phyloP scores from a whole-genome alignment of 2,797 vertebrate genomes.

The Bradypodion pumilum region DNA sequence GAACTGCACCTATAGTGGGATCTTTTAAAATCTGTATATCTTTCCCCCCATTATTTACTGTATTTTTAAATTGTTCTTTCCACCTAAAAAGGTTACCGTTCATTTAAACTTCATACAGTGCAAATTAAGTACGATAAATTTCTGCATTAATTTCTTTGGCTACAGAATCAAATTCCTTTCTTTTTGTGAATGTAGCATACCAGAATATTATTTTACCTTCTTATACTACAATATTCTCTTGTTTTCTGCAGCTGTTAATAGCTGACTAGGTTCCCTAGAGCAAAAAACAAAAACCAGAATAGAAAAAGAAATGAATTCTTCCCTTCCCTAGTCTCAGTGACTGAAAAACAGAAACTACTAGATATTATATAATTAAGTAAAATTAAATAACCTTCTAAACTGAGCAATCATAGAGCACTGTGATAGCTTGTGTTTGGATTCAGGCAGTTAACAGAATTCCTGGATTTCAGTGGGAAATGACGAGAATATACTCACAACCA shows the following conservation, averaged over 20 bases:
- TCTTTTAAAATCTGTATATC: not conserved
- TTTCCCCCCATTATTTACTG: conserved; percentile 6
- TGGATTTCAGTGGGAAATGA: conserved; percentile 20
- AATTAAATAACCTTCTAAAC: conserved; percentile 24
- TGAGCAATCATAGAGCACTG: not conserved
- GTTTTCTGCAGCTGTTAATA: not conserved
- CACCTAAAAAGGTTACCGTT: not conserved
- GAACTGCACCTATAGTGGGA: not conserved
- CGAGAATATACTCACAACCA: not conserved
- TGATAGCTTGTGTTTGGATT: not conserved
- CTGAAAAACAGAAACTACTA: not conserved
- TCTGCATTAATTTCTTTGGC: not conserved
- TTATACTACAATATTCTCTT: not conserved
- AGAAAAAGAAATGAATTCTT: not conserved
- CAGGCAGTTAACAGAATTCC: not conserved
- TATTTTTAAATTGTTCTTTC: conserved; percentile 9
- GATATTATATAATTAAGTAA: conserved; percentile 33
- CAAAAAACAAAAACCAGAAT: fast-evolving
- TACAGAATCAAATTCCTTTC: not conserved
- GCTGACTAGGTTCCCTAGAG: conserved; percentile 15
- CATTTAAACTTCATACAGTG: not conserved
- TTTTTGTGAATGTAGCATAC: conserved; percentile 13
- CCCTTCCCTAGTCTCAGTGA: not conserved
- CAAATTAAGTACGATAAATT: not conserved
- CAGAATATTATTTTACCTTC: not conserved